A percentile compares a stretch with the other conserved stretches of the same genome.
phyloP scores from a whole-genome alignment of 2,797 vertebrate genomes.

The Clarias platycephalus region DNA sequence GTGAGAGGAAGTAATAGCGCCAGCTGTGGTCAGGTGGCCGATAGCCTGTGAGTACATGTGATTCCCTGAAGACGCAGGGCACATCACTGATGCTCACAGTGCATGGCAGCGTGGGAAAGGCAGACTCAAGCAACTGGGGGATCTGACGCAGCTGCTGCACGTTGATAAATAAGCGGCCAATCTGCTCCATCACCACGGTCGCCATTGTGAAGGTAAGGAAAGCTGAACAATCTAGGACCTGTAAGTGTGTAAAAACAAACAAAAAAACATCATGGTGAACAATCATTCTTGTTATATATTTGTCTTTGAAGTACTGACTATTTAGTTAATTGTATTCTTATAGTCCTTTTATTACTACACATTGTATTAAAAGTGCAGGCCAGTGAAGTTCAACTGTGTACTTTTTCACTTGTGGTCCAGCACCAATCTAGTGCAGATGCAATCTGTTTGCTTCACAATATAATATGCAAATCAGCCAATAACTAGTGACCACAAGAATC shows the following conservation, averaged over 20 bases:
- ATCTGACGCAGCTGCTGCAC: constrained; percentile 79
- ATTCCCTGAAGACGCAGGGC: constrained; percentile 87
- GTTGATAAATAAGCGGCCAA: constrained; percentile 82
- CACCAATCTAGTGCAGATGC: neutral
- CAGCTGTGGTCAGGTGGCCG: constrained; percentile 84
- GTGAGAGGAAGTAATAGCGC: constrained; percentile 88
- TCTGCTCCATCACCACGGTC: constrained; percentile 83
- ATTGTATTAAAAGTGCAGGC: neutral
- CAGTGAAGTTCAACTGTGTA: neutral
- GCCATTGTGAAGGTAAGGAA: constrained; percentile 76
- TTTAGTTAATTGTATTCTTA: neutral
- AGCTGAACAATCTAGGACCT: constrained; percentile 52
- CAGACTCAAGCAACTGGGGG: constrained; percentile 77
- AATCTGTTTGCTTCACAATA: neutral
- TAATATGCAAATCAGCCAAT: neutral
- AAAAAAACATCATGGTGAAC: neutral
- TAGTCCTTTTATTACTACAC: neutral
- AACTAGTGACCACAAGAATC: neutral
- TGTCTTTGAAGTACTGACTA: neutral
- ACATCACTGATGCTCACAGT: constrained; percentile 85
- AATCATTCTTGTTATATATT: neutral
- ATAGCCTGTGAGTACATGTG: constrained; percentile 87
- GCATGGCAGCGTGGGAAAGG: constrained; percentile 77
- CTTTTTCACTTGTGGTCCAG: neutral
- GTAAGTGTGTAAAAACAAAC: constrained; percentile 26